A percentile compares a stretch with the other conserved stretches of the same genome.
Evolutionary conservation across 2,113 vertebrate genomes (phyloP).

Genomic region (Otolemur garnettii): DNA sequence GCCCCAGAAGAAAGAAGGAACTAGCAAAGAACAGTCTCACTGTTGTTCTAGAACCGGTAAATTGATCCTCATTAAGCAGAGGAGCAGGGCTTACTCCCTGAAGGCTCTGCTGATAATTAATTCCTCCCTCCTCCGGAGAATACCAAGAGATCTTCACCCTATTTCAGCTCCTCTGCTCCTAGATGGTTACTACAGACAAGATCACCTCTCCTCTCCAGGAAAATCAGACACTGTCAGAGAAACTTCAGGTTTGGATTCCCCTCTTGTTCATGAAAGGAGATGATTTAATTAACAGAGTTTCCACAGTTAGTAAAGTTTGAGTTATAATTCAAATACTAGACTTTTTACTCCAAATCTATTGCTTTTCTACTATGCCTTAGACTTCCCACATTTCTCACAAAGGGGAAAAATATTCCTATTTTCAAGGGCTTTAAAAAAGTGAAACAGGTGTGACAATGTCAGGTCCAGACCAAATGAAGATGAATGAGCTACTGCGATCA

Average conservation of each 20-base stretch:
- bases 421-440: neutral
- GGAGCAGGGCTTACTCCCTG: neutral
- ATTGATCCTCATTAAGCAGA: neutral
- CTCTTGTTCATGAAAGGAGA: neutral
- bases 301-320: neutral
- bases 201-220: neutral
- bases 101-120: constrained; percentile 15
- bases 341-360: neutral
- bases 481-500: neutral
- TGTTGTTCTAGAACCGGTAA: neutral
- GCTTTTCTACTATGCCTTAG: neutral
- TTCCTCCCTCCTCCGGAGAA: neutral
- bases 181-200: neutral
- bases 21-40: neutral
- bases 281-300: neutral
- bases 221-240: neutral
- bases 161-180: neutral
- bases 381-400: neutral
- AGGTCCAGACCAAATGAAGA: neutral
- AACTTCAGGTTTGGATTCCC: constrained; percentile 5
- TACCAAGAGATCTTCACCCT: neutral
- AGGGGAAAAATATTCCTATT: neutral
- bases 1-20: neutral
- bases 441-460: neutral
- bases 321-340: neutral